Base-by-base conservation (phyloP, 37 sponge, comb jelly and placozoan species). In the Haliclona indistincta region DNA sequence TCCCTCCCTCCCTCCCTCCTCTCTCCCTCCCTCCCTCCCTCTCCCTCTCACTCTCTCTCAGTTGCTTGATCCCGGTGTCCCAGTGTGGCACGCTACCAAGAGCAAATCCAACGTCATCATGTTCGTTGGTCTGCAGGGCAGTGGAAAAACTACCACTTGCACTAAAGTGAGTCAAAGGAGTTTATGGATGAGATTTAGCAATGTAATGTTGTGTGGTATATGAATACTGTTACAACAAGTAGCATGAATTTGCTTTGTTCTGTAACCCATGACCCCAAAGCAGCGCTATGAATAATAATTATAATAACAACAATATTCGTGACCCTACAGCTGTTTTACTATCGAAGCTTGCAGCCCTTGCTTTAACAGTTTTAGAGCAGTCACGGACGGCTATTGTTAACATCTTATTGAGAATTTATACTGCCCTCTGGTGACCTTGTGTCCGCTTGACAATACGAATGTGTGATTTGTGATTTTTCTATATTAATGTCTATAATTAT, bases 71-170 rank as follows among this genome's bases (percentile, higher is more conserved):
- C 94, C 95, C 0, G 89, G 90, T 22, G 98, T 94, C 36, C 89
- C 89, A 39, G 76, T 83, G 13, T 97, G 98, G 98, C 84, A 91
- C 38, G 93, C 98, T 8, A 67, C 69, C 10, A 97, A 97, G 75
- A 93, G 95, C 13, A 75, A 74, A 62, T 67, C 72, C 41, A 97
- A 97, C 63, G 84, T 97, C 58, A 90, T 97, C 78, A 97, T 97
- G 98, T 97, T 97, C 62, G 98, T 97, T 0, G 98, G 98, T 1
- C 68, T 97, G 28, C 98, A 97, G 76, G 98, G 98, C 32, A 88
- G 95, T 68, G 98, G 98, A 54, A 97, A 97, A 62, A 97, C 98
- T 0, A 97, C 98, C 53, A 97, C 98, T 22, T 94, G 95, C 54
- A 91, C 95, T 51, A 97, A 97, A 77, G 95, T 94, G 43, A 22